A percentile compares a stretch with the other conserved stretches of the same genome.
Evolutionary conservation across 2,797 vertebrate species (phyloP).

Genomic region (Tragopan temminckii): DNA sequence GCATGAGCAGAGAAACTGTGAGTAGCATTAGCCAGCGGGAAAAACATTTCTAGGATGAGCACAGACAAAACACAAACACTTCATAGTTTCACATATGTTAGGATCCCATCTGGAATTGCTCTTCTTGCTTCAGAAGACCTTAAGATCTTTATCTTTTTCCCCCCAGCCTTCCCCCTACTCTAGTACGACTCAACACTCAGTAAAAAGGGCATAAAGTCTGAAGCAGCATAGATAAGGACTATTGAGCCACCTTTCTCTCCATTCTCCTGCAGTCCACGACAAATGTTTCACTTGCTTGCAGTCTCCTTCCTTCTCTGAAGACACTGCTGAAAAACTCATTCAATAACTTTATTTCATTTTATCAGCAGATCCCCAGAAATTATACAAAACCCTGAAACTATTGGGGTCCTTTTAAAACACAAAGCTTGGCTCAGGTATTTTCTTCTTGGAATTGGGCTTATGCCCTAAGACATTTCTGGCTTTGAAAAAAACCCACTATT

Average conservation of each 20-base stretch:
- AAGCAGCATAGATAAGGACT: neutral
- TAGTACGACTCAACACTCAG: neutral
- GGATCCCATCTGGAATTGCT: neutral
- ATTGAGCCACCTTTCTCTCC: neutral
- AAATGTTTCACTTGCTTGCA: neutral
- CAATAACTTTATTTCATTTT: neutral
- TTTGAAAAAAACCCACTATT: neutral
- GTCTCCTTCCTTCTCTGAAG: neutral
- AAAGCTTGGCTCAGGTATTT: neutral
- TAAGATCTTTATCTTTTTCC: neutral
- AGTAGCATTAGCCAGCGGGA: neutral
- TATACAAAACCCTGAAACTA: neutral
- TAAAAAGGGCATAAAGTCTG: neutral
- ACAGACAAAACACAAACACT: neutral
- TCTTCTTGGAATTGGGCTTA: neutral
- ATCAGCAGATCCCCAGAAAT: neutral
- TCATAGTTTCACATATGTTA: neutral
- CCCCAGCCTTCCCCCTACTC: neutral
- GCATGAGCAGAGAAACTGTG: neutral
- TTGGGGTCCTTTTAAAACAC: neutral
- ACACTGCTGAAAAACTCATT: neutral
- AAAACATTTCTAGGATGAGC: neutral
- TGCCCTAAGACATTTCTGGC: neutral
- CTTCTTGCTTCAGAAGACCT: neutral
- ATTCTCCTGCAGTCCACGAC: rapidly evolving